A percentile compares a stretch with the other conserved stretches of the same genome.
These are phyloP conservation scores for Epinotia nisella DNA, from an alignment of 2,888 invertebrate genomes.

Conservation along the genomic window DNA sequence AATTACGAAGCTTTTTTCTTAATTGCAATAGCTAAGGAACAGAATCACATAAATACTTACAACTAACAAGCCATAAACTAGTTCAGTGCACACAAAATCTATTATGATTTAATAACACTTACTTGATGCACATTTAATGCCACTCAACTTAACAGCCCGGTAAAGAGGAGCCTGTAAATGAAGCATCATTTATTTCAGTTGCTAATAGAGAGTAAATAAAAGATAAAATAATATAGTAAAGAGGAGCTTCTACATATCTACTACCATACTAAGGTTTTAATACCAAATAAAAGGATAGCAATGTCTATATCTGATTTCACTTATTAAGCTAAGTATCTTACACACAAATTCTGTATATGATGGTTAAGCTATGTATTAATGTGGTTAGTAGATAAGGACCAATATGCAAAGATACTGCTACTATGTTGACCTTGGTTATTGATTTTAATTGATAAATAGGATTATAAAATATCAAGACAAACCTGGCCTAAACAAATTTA, in stretches of 20 bases:
- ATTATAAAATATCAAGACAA: background rate
- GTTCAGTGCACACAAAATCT: background rate
- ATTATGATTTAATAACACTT: constrained; percentile 53
- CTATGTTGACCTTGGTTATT: constrained; percentile 4
- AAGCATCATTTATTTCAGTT: constrained; percentile 28
- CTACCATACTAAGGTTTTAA: no score
- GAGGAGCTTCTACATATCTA: no score
- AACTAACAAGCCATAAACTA: background rate
- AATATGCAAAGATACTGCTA: background rate
- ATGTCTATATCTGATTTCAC: background rate
- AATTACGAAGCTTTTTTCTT: background rate
- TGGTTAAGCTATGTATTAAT: background rate
- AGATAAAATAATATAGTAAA: background rate
- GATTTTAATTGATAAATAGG: background rate
- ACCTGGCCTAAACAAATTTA: background rate
- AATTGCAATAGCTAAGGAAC: background rate
- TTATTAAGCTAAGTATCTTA: background rate
- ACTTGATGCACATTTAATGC: constrained; percentile 75
- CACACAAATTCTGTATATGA: no score
- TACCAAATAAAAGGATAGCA: background rate
- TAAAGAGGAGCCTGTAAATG: constrained; percentile 68
- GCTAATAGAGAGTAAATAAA: background rate
- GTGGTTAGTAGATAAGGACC: background rate
- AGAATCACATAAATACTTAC: background rate
- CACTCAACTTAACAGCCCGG: constrained; percentile 68